Base-by-base conservation (phyloP, 2,888 invertebrate genomes). In the Hirtodrosophila cameraria region DNA sequence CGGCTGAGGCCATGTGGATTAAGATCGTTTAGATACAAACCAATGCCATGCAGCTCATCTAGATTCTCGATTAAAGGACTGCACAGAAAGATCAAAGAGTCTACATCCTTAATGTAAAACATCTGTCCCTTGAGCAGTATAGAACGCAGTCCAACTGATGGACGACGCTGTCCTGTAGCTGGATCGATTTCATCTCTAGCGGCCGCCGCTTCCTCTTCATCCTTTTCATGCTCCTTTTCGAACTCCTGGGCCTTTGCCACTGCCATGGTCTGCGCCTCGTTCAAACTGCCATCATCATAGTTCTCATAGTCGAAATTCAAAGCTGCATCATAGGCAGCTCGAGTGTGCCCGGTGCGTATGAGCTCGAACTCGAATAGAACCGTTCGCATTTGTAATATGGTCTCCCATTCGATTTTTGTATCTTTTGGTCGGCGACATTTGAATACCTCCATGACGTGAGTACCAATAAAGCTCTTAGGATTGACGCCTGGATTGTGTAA, bases 31-130 rank as follows among this genome's bases (percentile, higher is more conserved):
- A 97, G 87, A 88, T 93, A 97, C 3, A 97, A 90, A 0, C 96
- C 96, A 74, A 96, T 94, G 78, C 94, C 94, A 30, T 94, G 93
- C 25, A 97, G 92, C 87, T 97, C 97, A 69, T 96, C 96, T 18
- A 97, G 92, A 87, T 95, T 95, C 88, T 96, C 96, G 58, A 97
- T 94, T 95, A 97, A 92, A 0, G 97, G 97, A 83, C 96, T 96
- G 88, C 97, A 97, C 1, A 97, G 92, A 87, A 96, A 97, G 52
- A 97, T 94, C 18, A 97, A 93, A 0, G 94, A 94, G 65, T 96
- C 94, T 58, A 96, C 94, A 76, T 97, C 96, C 30, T 94, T 93
- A 8, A 97, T 92, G 83, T 94, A 94, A 78, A 95, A 93, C 93
- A 97, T 96, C 81, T 97, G 97, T 1, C 97, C 97, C 81, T 96